Conservation (phyloP, 2,113 vertebrate genomes). For the Bagarius yarrelli region DNA sequence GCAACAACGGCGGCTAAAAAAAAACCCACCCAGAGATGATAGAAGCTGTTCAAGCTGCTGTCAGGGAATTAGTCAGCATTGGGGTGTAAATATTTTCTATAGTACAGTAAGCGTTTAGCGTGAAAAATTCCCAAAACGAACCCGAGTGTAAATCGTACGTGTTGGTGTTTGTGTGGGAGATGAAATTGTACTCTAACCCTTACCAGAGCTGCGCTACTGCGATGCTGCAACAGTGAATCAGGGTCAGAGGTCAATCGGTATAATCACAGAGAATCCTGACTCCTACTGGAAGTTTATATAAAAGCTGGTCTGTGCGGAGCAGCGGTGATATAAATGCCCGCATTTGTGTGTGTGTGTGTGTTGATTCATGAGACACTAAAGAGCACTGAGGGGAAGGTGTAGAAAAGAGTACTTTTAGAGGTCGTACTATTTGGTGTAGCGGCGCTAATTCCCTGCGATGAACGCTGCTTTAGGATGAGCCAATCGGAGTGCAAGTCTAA, state of each 20-base stretch:
- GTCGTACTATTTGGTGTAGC: constrained; percentile 5
- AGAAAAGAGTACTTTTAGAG: constrained; percentile 13
- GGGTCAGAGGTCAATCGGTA: constrained; percentile 15
- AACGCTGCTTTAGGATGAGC: background rate
- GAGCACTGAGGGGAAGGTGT: background rate
- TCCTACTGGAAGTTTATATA: constrained; percentile 2
- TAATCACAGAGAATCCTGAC: constrained; percentile 8
- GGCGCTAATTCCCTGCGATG: constrained; percentile 9
- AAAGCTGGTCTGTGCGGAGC: constrained; percentile 3
- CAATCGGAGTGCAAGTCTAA: constrained; percentile 53
- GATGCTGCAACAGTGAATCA: background rate
- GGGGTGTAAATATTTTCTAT: background rate
- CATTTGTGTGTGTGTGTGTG: background rate
- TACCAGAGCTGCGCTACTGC: background rate
- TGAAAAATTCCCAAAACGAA: background rate
- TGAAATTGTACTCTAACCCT: background rate
- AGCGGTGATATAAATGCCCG: background rate
- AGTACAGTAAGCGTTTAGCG: no score
- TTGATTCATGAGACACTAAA: background rate
- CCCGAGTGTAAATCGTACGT: background rate
- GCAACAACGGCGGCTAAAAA: no score
- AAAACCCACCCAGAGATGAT: no score
- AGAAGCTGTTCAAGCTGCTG: background rate
- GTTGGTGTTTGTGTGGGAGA: constrained; percentile 8
- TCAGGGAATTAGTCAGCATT: background rate